A percentile compares a stretch with the other conserved stretches of the same genome.
Conservation (phyloP, 1,140 invertebrate species). For the Trichonephila clavata region DNA sequence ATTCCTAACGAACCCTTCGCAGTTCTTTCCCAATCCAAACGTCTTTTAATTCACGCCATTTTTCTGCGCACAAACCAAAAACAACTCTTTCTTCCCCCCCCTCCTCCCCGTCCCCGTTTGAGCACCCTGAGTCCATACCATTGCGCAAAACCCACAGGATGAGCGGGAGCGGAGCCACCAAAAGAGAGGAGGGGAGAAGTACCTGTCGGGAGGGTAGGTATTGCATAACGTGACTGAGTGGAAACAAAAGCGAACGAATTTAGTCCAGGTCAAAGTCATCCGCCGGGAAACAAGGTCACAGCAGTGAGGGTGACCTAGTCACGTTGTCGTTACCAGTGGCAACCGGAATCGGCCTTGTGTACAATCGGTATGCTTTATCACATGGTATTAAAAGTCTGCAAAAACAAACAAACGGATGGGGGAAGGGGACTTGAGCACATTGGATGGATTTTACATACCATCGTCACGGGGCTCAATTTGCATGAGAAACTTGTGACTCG, state of each 20-base stretch:
- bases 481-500: neutral
- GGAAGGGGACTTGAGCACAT: neutral
- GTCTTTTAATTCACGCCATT: too few relatives aligned
- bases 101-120: neutral
- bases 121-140: too few relatives aligned
- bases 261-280: conserved; percentile 70
- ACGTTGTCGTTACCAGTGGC: conserved; percentile 67
- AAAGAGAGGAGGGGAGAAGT: neutral
- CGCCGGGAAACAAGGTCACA: conserved; percentile 61
- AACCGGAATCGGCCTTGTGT: conserved; percentile 69
- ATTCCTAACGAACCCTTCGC: too few relatives aligned
- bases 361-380: neutral
- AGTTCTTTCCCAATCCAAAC: too few relatives aligned
- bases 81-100: neutral
- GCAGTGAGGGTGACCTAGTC: conserved; percentile 60
- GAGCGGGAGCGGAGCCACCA: neutral
- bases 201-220: neutral
- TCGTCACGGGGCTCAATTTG: neutral
- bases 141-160: neutral
- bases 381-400: neutral
- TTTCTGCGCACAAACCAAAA: neutral
- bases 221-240: conserved; percentile 25
- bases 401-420: neutral
- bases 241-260: conserved; percentile 50
- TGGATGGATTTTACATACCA: neutral